Conservation (phyloP, 2,888 invertebrate genomes). For the Tupiocoris notatus region DNA sequence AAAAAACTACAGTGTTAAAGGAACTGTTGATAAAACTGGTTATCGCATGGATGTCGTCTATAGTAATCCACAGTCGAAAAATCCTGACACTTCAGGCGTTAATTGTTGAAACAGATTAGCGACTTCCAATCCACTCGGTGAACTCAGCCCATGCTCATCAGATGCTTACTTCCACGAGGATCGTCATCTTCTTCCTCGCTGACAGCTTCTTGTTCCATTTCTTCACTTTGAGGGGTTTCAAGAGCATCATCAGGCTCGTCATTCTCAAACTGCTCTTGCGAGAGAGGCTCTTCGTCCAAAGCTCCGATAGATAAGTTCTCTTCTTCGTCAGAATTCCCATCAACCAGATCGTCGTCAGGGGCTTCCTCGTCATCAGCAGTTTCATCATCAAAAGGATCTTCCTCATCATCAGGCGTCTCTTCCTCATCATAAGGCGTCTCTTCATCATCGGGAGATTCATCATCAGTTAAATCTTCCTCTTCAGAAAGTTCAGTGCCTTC, state of each 20-base stretch:
- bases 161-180: conserved; percentile 37
- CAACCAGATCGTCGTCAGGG: conserved; percentile 51
- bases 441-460: conserved; percentile 50
- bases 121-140: too few species aligned
- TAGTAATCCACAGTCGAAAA: too few species aligned
- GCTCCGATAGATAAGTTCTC: conserved; percentile 50
- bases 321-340: conserved; percentile 52
- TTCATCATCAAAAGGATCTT: conserved; percentile 52
- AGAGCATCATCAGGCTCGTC: conserved; percentile 12
- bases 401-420: conserved; percentile 51
- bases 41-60: too few species aligned
- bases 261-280: conserved; percentile 6
- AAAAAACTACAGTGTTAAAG: too few species aligned
- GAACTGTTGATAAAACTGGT: too few species aligned
- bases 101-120: too few species aligned
- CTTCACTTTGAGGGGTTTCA: neutral
- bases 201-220: neutral
- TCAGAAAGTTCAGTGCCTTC: conserved; percentile 27
- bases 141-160: too few species aligned
- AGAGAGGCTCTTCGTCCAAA: conserved; percentile 49
- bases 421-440: conserved; percentile 54
- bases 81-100: too few species aligned
- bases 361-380: conserved; percentile 51
- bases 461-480: conserved; percentile 11
- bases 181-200: conserved; percentile 49